Conservation (phyloP, 1,140 invertebrate species). For the Augochlora pura region DNA sequence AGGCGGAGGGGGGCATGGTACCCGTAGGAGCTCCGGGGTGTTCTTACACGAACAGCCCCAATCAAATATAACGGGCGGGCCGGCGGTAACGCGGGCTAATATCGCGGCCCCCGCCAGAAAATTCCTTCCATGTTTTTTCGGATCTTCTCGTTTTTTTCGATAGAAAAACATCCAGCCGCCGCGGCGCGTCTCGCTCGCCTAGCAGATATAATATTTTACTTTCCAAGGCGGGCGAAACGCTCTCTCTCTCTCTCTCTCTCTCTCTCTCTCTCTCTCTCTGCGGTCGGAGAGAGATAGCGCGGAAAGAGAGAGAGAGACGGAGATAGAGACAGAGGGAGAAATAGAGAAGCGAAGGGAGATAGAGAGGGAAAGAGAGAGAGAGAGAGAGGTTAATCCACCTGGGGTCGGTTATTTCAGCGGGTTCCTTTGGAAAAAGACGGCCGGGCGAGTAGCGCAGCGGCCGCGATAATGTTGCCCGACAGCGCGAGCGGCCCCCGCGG, state of each 20-base stretch:
- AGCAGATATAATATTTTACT: slow-evolving; percentile 64
- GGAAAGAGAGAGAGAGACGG: too few relatives aligned
- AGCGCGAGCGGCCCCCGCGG: background rate
- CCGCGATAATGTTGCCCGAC: background rate
- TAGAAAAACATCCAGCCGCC: slow-evolving; percentile 56
- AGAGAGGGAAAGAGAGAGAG: too few relatives aligned
- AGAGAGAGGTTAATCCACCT: slow-evolving; percentile 27
- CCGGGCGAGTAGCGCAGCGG: background rate
- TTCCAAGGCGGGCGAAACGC: slow-evolving; percentile 50
- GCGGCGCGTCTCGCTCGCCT: background rate
- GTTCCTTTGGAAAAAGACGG: slow-evolving; percentile 41
- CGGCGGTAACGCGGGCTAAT: slow-evolving; percentile 61
- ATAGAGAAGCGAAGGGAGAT: too few relatives aligned
- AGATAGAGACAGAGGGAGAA: background rate
- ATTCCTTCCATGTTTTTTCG: slow-evolving; percentile 63
- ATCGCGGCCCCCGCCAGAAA: slow-evolving; percentile 46
- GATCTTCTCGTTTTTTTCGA: slow-evolving; percentile 51
- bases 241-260: too few relatives aligned
- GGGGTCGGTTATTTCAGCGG: slow-evolving; percentile 29
- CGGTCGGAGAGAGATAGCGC: too few relatives aligned
- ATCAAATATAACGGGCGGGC: slow-evolving; percentile 72
- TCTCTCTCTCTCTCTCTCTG: too few relatives aligned
- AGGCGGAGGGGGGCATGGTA: background rate
- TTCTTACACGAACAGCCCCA: slow-evolving; percentile 70
- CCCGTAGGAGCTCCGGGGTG: slow-evolving; percentile 59